Evolutionary conservation across 2,797 vertebrate genomes (phyloP).

Genomic region (Muraenolepis orangiensis): DNA sequence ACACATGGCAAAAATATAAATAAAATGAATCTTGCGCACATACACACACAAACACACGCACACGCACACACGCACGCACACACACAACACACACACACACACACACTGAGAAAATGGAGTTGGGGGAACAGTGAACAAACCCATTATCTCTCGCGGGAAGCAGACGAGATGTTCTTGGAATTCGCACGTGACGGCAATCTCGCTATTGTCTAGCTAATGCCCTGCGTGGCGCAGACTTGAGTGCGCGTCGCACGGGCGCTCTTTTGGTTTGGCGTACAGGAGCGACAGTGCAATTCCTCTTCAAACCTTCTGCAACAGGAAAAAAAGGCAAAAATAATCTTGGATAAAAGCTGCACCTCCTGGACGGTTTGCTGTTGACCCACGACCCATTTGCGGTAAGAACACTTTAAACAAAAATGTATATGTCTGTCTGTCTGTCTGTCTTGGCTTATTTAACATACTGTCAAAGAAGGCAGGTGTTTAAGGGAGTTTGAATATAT

Average conservation of each 20-base stretch:
- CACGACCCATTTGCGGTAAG: constrained; percentile 6
- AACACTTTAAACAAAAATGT: no score
- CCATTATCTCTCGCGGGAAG: not conserved
- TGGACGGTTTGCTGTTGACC: not conserved
- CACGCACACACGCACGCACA: no score
- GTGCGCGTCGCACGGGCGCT: not conserved
- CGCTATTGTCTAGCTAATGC: constrained; percentile 34
- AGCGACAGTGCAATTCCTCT: not conserved
- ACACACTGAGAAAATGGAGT: not conserved
- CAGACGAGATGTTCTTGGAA: constrained; percentile 9
- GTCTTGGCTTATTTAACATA: not conserved
- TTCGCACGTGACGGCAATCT: constrained; percentile 51
- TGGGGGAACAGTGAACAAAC: not conserved
- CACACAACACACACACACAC: not conserved
- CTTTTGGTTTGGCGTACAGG: not conserved
- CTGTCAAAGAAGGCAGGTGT: not conserved
- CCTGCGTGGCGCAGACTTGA: constrained; percentile 21
- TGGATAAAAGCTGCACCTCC: not conserved
- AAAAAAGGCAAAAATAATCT: not conserved
- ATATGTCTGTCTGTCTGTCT: no score
- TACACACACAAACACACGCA: no score
- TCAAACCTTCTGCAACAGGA: not conserved
- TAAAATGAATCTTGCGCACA: no score
- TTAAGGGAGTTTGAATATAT: not conserved
- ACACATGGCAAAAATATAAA: no score